Evolutionary conservation across 2,113 vertebrate species (phyloP).

Genomic region (Platysternon megacephalum): DNA sequence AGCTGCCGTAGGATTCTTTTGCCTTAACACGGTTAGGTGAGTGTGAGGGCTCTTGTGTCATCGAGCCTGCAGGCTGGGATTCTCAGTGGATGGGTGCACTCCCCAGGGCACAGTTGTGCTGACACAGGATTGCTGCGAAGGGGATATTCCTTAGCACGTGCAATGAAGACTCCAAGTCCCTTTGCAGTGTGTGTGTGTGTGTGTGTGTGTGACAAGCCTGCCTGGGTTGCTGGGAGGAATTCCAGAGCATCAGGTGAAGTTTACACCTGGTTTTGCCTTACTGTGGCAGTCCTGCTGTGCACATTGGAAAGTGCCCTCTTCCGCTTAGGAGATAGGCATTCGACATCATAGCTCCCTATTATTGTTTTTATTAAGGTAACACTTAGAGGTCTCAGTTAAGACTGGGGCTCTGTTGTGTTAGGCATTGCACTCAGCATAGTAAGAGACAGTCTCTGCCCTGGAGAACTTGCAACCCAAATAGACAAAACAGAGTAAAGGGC

Average conservation of each 20-base stretch:
- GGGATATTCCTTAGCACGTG: neutral
- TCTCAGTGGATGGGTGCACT: neutral
- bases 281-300: neutral
- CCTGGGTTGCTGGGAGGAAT: fast-evolving
- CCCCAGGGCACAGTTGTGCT: too few relatives aligned
- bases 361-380: neutral
- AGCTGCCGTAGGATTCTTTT: neutral
- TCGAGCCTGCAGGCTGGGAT: neutral
- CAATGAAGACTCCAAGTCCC: neutral
- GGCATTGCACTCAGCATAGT: fast-evolving
- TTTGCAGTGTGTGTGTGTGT: neutral
- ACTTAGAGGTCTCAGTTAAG: neutral
- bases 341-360: neutral
- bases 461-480: neutral
- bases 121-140: neutral
- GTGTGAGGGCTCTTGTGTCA: neutral
- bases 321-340: neutral
- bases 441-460: neutral
- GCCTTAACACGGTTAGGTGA: neutral
- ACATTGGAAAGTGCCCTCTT: neutral
- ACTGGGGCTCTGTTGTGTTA: neutral
- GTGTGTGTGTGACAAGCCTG: fast-evolving
- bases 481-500: neutral
- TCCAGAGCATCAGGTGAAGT: neutral
- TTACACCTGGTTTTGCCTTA: neutral